Evolutionary conservation across 2,888 invertebrate species (phyloP), one percentile per base, ranked within the genome.

Genomic region (Pterostichus madidus): DNA sequence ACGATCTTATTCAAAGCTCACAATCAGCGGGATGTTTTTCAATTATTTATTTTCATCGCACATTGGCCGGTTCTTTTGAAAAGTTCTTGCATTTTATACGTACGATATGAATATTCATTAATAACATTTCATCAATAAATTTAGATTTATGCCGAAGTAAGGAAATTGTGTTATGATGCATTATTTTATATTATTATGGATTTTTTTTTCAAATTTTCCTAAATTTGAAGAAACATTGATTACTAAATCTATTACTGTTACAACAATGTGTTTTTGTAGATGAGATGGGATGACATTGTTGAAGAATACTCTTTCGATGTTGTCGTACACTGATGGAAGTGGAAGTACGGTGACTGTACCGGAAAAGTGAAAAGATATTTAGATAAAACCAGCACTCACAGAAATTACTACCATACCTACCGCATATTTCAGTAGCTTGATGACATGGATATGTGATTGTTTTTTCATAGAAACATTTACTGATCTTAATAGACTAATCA

Each of bases 361-460:
- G 35, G 35, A 35, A 35, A 35, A 35, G 35, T 46, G 46, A 46
- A 46, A 46, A n/a, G 8, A 46, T 46, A 46, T 8, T 46, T 10
- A 46, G 46, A 46, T 46, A 46, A 46, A 46, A 46, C n/a, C 10
- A 11, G 46, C 46, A 46, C 46, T 46, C 46, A 6, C 46, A 46
- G 46, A 46, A n/a, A 46, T 46, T 46, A 46, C 46, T 46, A 46
- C 46, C n/a, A 46, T 46, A 46, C 46, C 46, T 46, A 11, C 10
- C 46, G n/a, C 8, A 46, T 10, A 11, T 46, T 46, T 46, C n/a
- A 46, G 10, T 46, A 46, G 46, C 11, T n/a, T n/a, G n/a, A 46
- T 46, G 8, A n/a, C 46, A 46, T 46, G 8, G 11, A 46, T 46
- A 6, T 46, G 4, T 4, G 8, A n/a, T n/a, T n/a, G n/a, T n/a